phyloP scores from a whole-genome alignment of 1,140 invertebrate species.

The Papilio dardanus region DNA sequence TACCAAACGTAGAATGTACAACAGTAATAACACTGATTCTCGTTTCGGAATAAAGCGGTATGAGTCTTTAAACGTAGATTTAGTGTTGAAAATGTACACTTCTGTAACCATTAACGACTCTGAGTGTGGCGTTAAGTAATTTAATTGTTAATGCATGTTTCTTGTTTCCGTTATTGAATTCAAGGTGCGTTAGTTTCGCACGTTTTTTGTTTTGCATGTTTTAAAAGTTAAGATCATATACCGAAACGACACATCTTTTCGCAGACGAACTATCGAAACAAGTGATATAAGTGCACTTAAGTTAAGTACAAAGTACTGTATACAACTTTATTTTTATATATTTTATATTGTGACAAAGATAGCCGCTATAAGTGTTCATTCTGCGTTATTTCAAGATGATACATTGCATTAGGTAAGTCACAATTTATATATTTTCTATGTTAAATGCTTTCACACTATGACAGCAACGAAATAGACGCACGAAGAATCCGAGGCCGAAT shows the following conservation, averaged over 20 bases:
- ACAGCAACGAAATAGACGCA: too few relatives aligned
- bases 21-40: too few relatives aligned
- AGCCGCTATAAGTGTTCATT: background rate
- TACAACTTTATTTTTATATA: slow-evolving; percentile 48
- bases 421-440: too few relatives aligned
- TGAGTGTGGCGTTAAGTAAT: background rate
- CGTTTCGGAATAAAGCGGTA: too few relatives aligned
- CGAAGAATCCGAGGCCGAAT: too few relatives aligned
- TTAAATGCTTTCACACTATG: too few relatives aligned
- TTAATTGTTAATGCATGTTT: slow-evolving; percentile 11
- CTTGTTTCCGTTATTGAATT: slow-evolving; percentile 27
- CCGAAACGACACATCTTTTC: slow-evolving; percentile 62
- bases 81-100: background rate
- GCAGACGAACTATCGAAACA: slow-evolving; percentile 61
- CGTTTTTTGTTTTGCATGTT: slow-evolving; percentile 55
- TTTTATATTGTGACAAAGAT: slow-evolving; percentile 28
- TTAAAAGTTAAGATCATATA: slow-evolving; percentile 48
- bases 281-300: slow-evolving; percentile 65
- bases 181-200: slow-evolving; percentile 21
- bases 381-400: slow-evolving; percentile 35
- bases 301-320: slow-evolving; percentile 55
- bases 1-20: too few relatives aligned
- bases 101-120: background rate
- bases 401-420: slow-evolving; percentile 32
- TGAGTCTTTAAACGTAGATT: background rate